phyloP scores from a whole-genome alignment of 2,113 vertebrate species.

The Eulemur macaco region DNA sequence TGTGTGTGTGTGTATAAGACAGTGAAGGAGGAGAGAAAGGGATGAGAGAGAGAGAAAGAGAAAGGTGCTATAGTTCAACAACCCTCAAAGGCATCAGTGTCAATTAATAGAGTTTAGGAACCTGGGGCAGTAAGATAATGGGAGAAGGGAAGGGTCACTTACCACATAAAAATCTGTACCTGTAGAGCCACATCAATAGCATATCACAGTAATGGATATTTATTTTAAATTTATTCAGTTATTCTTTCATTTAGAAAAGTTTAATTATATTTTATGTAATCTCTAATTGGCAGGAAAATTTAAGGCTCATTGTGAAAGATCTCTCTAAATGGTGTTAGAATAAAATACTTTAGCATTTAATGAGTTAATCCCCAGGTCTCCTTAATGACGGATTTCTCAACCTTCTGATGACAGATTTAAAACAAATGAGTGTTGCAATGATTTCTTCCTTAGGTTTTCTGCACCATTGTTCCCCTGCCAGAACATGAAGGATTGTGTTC shows the following conservation, averaged over 20 bases:
- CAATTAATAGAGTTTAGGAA: not conserved
- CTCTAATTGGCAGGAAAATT: slow-evolving; percentile 18
- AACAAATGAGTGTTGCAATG: not conserved
- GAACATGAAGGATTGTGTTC: not conserved
- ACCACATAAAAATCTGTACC: not conserved
- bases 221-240: slow-evolving; percentile 25
- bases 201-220: not conserved
- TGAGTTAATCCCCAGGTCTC: not conserved
- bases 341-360: not conserved
- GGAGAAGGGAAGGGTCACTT: not conserved
- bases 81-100: not conserved
- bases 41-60: no score
- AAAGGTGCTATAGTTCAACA: not conserved
- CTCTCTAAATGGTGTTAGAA: slow-evolving; percentile 17
- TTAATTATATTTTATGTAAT: slow-evolving; percentile 29
- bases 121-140: not conserved
- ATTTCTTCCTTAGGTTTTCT: not conserved
- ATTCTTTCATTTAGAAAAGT: slow-evolving; percentile 45
- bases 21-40: no score
- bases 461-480: not conserved
- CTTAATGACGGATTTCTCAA: not conserved
- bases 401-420: not conserved
- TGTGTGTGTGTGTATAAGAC: not conserved
- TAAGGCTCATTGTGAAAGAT: slow-evolving; percentile 34
- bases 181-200: not conserved